These are phyloP conservation scores for Aethina tumida DNA, from an alignment of 1,140 invertebrate species.

Conservation along the genomic window DNA sequence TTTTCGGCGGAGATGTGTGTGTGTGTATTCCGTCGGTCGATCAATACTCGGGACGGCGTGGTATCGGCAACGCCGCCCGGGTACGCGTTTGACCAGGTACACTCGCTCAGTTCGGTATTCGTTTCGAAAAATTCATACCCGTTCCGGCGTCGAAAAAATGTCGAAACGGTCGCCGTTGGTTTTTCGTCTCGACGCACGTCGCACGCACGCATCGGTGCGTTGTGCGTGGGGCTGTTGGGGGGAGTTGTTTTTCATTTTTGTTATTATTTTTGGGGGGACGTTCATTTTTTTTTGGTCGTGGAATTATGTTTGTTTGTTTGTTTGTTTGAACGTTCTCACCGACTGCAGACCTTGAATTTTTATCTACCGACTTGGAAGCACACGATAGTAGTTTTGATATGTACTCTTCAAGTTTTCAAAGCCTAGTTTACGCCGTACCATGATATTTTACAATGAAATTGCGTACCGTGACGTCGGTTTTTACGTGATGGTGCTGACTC, in stretches of 20 bases:
- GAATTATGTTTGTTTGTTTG: slow-evolving; percentile 10
- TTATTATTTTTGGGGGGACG: slow-evolving; percentile 4
- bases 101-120: slow-evolving; percentile 19
- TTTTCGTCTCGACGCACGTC: slow-evolving; percentile 10
- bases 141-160: slow-evolving; percentile 8
- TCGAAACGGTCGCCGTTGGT: slow-evolving; percentile 10
- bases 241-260: slow-evolving; percentile 3
- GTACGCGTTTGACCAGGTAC: slow-evolving; percentile 31
- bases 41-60: slow-evolving; percentile 32
- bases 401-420: no score
- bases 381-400: slow-evolving; percentile 21
- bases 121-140: no score
- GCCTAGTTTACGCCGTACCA: no score
- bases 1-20: no score
- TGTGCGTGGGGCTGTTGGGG: slow-evolving; percentile 7
- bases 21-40: slow-evolving; percentile 20
- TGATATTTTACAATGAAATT: no score
- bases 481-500: no score
- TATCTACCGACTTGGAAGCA: slow-evolving; percentile 19
- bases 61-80: slow-evolving; percentile 30
- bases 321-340: slow-evolving; percentile 21
- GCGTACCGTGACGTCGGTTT: no score
- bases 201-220: slow-evolving; percentile 5
- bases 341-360: slow-evolving; percentile 25
- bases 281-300: slow-evolving; percentile 10